Evolutionary conservation across 2,888 invertebrate genomes (phyloP).

Genomic region (Eupithecia inturbata): DNA sequence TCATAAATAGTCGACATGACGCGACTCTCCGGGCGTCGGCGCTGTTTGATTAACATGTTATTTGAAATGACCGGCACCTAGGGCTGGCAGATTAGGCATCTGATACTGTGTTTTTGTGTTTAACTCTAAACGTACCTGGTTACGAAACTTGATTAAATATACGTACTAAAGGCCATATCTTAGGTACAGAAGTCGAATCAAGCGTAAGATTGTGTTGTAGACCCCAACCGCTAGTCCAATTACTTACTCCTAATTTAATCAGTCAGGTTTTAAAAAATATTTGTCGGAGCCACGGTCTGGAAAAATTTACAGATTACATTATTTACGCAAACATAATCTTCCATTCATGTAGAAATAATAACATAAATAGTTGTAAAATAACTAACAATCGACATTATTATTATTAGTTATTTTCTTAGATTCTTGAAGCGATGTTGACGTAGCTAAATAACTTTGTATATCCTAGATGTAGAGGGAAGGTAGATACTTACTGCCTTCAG

Average conservation of each 20-base stretch:
- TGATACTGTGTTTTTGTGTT: background rate
- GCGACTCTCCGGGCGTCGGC: conserved; percentile 65
- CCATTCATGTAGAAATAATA: background rate
- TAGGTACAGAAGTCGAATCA: background rate
- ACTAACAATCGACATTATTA: background rate
- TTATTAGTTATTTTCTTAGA: background rate
- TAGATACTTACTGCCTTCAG: background rate
- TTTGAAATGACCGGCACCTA: conserved; percentile 55
- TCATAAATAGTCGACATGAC: conserved; percentile 74
- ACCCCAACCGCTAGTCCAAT: background rate
- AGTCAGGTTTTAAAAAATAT: background rate
- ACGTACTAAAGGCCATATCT: background rate
- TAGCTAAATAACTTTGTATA: conserved; percentile 71
- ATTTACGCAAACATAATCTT: background rate
- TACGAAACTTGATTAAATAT: background rate
- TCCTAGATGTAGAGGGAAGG: conserved; percentile 53
- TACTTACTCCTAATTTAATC: background rate
- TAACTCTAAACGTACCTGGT: background rate
- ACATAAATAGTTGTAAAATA: background rate
- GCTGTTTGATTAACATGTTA: conserved; percentile 79
- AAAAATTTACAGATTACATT: background rate
- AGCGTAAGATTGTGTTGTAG: background rate
- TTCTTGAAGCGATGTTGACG: conserved; percentile 51
- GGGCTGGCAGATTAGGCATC: conserved; percentile 8
- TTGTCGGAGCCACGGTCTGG: background rate